Base-by-base conservation (phyloP, 2,888 invertebrate species). In the Cephus pygmeus region DNA sequence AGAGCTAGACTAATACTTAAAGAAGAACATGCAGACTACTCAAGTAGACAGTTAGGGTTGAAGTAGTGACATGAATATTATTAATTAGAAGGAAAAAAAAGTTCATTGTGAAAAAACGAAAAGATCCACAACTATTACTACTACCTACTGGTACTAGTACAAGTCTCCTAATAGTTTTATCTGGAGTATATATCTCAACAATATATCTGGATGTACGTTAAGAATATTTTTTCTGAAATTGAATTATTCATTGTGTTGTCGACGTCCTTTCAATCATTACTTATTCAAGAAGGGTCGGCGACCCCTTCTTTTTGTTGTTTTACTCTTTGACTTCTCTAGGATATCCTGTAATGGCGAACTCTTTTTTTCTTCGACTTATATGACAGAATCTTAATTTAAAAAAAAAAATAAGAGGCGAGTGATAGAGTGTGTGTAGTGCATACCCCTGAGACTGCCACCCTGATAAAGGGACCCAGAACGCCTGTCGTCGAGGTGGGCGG, bases 401-500 rank as follows among this genome's bases (percentile, higher is more conserved):
- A 79, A 80, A 82, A 15, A 75, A 74, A 81, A 74, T 68, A 74
- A 69, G 34, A 9, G 6, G 15, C 33, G n/a, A 74, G n/a, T 75
- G 85, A 85, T 81, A 85, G 85, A 87, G 88, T 87, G 87, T 88
- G 88, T 89, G 88, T 87, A 82, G 89, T 90, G 90, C 91, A 85
- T 91, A 91, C 91, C 91, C 91, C 91, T 91, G 87, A 91, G 91
- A 87, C 91, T 91, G 88, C 91, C 94, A 96, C 96, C 96, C 94
- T 95, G 93, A 90, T 96, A 95, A 90, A 95, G 93, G 87, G 92
- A 90, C 87, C 92, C 92, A 89, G 92, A 92, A 89, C 92, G 92
- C 85, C 94, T 93, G 87, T 95, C 94, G 79, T 91, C 91, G 82
- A 89, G 89, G 83, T 91, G 90, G 83, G 94, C 93, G 89, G 94